These are phyloP conservation scores for Melanerpes formicivorus DNA, from an alignment of 2,113 vertebrate genomes.

Conservation along the genomic window DNA sequence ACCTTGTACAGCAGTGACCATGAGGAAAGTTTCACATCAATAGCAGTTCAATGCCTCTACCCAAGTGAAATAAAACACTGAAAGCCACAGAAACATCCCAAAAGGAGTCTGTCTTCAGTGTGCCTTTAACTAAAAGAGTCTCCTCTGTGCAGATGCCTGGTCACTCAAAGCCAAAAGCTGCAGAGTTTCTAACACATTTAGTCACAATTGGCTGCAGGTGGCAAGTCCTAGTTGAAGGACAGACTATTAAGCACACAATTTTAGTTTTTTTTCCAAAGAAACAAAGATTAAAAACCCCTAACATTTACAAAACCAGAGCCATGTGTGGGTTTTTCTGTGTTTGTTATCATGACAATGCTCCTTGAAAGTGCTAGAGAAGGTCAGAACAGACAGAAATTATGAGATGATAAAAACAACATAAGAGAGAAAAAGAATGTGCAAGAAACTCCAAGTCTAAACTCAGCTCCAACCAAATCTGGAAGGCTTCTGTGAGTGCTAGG, in stretches of 20 bases:
- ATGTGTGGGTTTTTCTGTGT: neutral
- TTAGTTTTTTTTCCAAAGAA: neutral
- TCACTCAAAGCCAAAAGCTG: neutral
- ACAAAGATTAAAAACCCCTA: neutral
- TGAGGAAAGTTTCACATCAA: neutral
- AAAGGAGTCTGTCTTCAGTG: neutral
- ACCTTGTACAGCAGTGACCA: neutral
- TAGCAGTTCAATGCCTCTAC: neutral
- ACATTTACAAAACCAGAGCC: neutral
- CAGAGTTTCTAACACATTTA: neutral
- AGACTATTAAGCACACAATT: neutral
- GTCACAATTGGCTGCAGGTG: neutral
- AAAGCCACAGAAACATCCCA: neutral
- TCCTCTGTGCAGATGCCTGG: neutral
- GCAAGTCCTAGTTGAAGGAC: neutral
- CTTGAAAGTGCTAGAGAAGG: neutral
- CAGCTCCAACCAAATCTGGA: neutral
- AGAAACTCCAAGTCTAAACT: neutral
- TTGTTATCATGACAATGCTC: neutral
- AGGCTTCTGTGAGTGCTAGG: neutral
- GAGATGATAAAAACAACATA: neutral
- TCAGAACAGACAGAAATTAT: neutral
- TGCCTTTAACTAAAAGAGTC: neutral
- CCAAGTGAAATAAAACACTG: neutral
- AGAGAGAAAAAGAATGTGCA: neutral